These are phyloP conservation scores for Thinocorus orbignyianus DNA, from an alignment of 2,113 vertebrate species.

Conservation along the genomic window DNA sequence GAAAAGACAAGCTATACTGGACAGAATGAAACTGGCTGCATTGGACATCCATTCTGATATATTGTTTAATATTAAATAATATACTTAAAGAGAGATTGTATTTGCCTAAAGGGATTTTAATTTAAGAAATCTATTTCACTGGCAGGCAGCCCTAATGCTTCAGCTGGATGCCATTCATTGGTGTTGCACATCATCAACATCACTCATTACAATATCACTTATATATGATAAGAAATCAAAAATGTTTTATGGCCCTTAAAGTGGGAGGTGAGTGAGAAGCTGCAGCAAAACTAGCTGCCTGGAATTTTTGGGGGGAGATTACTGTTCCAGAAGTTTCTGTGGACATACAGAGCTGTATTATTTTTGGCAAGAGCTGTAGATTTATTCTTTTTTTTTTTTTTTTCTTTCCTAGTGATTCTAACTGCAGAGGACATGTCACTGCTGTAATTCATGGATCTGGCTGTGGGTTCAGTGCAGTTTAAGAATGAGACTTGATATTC, in stretches of 20 bases:
- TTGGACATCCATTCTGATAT: background rate
- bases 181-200: background rate
- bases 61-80: constrained; percentile 1
- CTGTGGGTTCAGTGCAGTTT: background rate
- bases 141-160: constrained; percentile 33
- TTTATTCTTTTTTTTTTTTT: too few species aligned
- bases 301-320: background rate
- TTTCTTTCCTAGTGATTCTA: background rate
- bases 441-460: background rate
- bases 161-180: background rate
- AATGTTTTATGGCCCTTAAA: background rate
- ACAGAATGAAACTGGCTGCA: background rate
- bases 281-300: background rate
- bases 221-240: background rate
- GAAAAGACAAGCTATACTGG: background rate
- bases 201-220: background rate
- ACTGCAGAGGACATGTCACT: background rate
- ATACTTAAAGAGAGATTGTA: background rate
- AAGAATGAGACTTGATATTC: background rate
- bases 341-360: background rate
- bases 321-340: background rate
- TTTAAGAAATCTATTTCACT: constrained; percentile 18
- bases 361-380: background rate
- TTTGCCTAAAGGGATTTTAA: constrained; percentile 30
- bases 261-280: background rate